Evolutionary conservation across 2,797 vertebrate genomes (phyloP).

Genomic region (Sarcophilus harrisii): DNA sequence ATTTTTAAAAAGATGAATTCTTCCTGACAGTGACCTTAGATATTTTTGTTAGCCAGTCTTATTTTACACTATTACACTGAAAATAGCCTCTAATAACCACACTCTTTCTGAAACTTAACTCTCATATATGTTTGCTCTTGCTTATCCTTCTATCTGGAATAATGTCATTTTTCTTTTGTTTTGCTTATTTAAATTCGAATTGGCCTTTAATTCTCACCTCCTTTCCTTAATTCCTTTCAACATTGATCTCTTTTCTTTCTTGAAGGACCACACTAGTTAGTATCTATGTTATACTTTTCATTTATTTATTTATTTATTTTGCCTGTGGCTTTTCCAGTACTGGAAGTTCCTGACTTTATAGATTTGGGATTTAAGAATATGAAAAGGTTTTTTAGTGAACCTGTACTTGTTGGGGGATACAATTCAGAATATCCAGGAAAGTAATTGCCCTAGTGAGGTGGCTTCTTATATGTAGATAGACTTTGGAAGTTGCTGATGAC

Average conservation of each 20-base stretch:
- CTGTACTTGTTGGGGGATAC: neutral
- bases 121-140: neutral
- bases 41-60: neutral
- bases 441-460: neutral
- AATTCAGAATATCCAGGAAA: neutral
- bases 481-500: neutral
- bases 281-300: neutral
- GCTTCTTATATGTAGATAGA: neutral
- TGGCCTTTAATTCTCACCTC: slow-evolving; percentile 4
- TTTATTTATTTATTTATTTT: neutral
- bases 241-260: slow-evolving; percentile 37
- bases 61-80: neutral
- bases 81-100: neutral
- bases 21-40: neutral
- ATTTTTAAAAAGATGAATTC: neutral
- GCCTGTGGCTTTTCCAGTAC: neutral
- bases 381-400: neutral
- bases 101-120: neutral
- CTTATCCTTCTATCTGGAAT: neutral
- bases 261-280: neutral
- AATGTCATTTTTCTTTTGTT: slow-evolving; percentile 45
- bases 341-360: neutral
- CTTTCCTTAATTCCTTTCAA: slow-evolving; percentile 33
- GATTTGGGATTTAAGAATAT: neutral
- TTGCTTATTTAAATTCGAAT: slow-evolving; percentile 33